Evolutionary conservation across 2,888 invertebrate species (phyloP).

Genomic region (Ormyrus pomaceus): DNA sequence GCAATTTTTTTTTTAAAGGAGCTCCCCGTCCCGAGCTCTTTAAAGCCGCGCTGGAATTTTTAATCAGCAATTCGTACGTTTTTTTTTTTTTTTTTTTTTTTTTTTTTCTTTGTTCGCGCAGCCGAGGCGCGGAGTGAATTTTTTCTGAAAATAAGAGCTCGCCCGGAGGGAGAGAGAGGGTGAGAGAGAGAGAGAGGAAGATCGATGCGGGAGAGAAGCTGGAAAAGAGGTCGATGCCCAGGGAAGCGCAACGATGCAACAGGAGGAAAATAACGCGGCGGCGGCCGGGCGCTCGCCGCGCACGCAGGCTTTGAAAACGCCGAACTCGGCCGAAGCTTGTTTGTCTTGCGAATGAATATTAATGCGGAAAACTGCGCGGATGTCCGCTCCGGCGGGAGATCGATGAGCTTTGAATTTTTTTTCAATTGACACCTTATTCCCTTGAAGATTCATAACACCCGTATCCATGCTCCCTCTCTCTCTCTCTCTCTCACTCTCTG

Average conservation of each 20-base stretch:
- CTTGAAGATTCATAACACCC: no score
- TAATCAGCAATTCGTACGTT: constrained; percentile 43
- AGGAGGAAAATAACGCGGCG: no score
- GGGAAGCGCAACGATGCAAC: neutral
- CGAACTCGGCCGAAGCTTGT: neutral
- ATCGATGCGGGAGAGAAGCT: constrained; percentile 1
- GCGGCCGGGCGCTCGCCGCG: neutral
- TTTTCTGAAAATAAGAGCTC: neutral
- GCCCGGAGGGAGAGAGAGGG: neutral
- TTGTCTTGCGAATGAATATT: neutral
- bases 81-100: constrained; percentile 30
- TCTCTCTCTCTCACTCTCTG: no score
- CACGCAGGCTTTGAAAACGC: constrained; percentile 4
- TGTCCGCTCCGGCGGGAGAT: no score
- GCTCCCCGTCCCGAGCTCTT: neutral
- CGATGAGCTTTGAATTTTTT: no score
- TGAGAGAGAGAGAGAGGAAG: neutral
- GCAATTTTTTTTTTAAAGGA: constrained; percentile 28
- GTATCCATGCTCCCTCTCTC: no score
- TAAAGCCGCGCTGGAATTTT: constrained; percentile 43
- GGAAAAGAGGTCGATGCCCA: constrained; percentile 28
- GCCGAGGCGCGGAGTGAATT: neutral
- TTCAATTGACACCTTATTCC: no score
- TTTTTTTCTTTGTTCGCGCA: neutral
- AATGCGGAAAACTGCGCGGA: no score